A percentile compares a stretch with the other conserved stretches of the same genome.
phyloP scores from a whole-genome alignment of 2,797 vertebrate genomes.

The Poecilia gillii region DNA sequence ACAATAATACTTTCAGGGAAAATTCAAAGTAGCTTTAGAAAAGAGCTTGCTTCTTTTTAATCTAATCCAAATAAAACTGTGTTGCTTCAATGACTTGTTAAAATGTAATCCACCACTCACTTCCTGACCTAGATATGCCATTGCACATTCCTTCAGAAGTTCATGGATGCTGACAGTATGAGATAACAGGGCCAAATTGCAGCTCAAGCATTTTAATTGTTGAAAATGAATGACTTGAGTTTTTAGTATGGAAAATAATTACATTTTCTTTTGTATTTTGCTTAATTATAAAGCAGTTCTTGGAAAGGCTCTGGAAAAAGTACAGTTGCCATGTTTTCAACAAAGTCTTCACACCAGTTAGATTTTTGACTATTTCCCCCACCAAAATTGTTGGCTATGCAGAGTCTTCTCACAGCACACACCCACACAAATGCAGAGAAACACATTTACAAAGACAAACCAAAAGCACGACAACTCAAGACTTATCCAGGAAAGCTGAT shows the following conservation, averaged over 20 bases:
- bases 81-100: constrained; percentile 6
- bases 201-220: background rate
- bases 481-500: constrained; percentile 14
- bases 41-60: background rate
- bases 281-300: background rate
- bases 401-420: background rate
- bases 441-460: background rate
- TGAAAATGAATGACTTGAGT: background rate
- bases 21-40: background rate
- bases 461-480: constrained; percentile 2
- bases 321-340: background rate
- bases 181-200: background rate
- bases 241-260: background rate
- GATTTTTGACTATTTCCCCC: background rate
- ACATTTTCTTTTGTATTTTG: background rate
- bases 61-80: constrained; percentile 8
- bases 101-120: constrained; percentile 3
- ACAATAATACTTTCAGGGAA: background rate
- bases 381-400: background rate
- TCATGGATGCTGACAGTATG: constrained; percentile 30
- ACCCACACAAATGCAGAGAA: background rate
- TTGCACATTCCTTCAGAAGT: constrained; percentile 52
- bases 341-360: background rate
- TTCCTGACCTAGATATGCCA: constrained; percentile 70
- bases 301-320: background rate